phyloP scores from a whole-genome alignment of 2,113 vertebrate genomes.

The Melanotaenia duboulayi region DNA sequence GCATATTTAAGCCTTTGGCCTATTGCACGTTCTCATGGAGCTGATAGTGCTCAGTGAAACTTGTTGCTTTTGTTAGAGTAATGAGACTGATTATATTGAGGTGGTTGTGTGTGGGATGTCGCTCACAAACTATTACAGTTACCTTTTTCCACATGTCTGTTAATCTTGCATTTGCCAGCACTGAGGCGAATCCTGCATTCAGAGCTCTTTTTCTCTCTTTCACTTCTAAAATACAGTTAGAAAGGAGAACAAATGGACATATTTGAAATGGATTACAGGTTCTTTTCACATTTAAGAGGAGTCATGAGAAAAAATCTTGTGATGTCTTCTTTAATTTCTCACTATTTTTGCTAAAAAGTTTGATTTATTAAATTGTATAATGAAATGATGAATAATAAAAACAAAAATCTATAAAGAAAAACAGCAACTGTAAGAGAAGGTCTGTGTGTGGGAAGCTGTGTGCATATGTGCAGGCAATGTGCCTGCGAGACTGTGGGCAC shows the following conservation, averaged over 20 bases:
- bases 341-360: not conserved
- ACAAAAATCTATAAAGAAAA: constrained; percentile 15
- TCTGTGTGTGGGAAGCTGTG: constrained; percentile 59
- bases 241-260: not conserved
- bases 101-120: not conserved
- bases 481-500: constrained; percentile 69
- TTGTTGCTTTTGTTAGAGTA: constrained; percentile 7
- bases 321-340: not conserved
- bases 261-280: not conserved
- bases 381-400: constrained; percentile 24
- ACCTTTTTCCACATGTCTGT: constrained; percentile 11
- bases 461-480: constrained; percentile 67
- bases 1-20: constrained; percentile 22
- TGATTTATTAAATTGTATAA: constrained; percentile 14
- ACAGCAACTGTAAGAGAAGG: constrained; percentile 22
- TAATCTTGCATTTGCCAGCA: constrained; percentile 9
- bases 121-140: not conserved
- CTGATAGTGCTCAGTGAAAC: constrained; percentile 16
- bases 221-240: constrained; percentile 17
- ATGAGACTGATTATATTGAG: constrained; percentile 11
- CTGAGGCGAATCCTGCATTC: not conserved
- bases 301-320: not conserved
- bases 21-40: constrained; percentile 9
- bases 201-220: constrained; percentile 2
- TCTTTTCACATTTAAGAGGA: not conserved